Percentiles rank a stretch among this genome's conserved stretches.
Evolutionary conservation across 2,888 invertebrate species (phyloP).

Genomic region (Orthosia gothica): DNA sequence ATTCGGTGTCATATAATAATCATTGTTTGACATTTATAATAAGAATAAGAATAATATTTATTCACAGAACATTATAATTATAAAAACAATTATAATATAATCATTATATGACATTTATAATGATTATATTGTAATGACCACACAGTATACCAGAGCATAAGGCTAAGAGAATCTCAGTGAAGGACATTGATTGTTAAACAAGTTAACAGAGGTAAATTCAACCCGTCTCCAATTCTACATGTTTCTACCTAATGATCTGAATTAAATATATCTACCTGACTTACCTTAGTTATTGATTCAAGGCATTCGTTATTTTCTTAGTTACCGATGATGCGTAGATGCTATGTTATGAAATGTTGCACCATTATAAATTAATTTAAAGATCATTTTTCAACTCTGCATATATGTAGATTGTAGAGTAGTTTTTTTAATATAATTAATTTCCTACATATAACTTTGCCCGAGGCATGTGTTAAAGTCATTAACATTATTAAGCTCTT

Average conservation of each 20-base stretch:
- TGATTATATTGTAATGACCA: neutral
- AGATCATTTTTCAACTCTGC: conserved; percentile 39
- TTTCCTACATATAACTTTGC: conserved; percentile 41
- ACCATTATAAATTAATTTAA: conserved; percentile 35
- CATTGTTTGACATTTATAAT: no score
- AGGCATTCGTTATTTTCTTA: neutral
- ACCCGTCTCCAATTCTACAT: neutral
- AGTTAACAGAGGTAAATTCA: conserved; percentile 26
- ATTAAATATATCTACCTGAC: neutral
- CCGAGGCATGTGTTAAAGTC: conserved; percentile 27
- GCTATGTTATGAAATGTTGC: conserved; percentile 34
- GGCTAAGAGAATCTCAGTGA: conserved; percentile 21
- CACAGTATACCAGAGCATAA: conserved; percentile 22
- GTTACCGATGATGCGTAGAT: conserved; percentile 14
- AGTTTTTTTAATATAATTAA: conserved; percentile 45
- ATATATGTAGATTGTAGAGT: neutral
- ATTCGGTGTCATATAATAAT: neutral
- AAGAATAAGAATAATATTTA: no score
- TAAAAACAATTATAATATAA: no score
- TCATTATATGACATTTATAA: no score
- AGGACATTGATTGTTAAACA: conserved; percentile 21
- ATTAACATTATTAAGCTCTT: conserved; percentile 16
- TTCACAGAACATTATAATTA: no score
- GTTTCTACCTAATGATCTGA: conserved; percentile 27
- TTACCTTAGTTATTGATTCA: neutral